Percentiles rank a stretch among this genome's conserved stretches.
phyloP scores from a whole-genome alignment of 2,113 vertebrate genomes.

The Podilymbus podiceps region DNA sequence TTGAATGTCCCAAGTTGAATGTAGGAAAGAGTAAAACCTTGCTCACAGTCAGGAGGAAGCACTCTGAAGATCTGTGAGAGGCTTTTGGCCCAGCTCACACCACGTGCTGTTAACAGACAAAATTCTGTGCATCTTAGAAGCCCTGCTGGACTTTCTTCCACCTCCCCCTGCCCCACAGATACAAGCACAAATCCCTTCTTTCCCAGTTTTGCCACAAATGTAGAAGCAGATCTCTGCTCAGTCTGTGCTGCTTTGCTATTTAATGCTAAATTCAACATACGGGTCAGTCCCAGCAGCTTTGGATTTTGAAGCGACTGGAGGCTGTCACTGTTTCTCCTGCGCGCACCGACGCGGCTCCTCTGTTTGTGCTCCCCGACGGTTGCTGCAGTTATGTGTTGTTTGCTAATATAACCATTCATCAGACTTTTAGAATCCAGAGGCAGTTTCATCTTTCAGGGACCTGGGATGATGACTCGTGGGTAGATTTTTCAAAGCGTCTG shows the following conservation, averaged over 20 bases:
- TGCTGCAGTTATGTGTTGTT: not conserved
- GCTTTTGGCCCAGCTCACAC: not conserved
- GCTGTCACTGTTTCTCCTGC: not conserved
- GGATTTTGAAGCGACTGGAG: not conserved
- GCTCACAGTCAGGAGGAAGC: not conserved
- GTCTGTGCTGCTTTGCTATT: not conserved
- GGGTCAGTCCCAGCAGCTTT: not conserved
- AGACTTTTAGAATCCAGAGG: not conserved
- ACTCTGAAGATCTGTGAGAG: not conserved
- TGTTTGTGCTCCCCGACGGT: rapidly evolving
- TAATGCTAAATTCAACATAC: not conserved
- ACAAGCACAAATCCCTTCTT: not conserved
- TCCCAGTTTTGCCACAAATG: not conserved
- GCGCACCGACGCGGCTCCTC: rapidly evolving
- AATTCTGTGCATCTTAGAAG: not conserved
- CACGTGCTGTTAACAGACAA: not conserved
- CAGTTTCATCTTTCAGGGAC: not conserved
- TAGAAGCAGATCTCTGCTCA: not conserved
- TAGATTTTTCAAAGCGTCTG: not conserved
- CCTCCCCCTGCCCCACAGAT: not conserved
- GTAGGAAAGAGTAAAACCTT: not conserved
- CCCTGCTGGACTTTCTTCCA: not conserved
- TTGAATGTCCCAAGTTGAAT: not conserved
- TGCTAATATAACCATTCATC: not conserved
- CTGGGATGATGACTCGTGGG: not conserved